Percentiles rank a stretch among this genome's conserved stretches.
phyloP scores from a whole-genome alignment of 2,888 invertebrate species.

The Odontocerum albicorne region DNA sequence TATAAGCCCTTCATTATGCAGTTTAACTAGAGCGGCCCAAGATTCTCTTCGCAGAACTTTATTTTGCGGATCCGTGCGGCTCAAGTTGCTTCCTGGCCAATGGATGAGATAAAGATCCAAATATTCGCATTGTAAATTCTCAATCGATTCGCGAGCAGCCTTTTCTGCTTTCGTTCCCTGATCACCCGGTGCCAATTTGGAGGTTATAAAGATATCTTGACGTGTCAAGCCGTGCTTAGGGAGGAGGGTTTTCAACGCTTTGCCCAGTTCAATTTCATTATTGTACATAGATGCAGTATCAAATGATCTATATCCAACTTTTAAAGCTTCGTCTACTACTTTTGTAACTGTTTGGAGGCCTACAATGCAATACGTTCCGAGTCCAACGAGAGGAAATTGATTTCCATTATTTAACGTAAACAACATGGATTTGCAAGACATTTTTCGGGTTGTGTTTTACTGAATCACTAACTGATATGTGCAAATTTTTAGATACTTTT shows the following conservation, averaged over 20 bases:
- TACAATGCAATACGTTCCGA: slow-evolving; percentile 67
- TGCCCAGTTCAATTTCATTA: slow-evolving; percentile 72
- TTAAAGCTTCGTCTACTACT: slow-evolving; percentile 65
- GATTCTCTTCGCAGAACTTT: slow-evolving; percentile 58
- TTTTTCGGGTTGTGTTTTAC: too few relatives aligned
- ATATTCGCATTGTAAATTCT: slow-evolving; percentile 65
- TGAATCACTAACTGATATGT: too few relatives aligned
- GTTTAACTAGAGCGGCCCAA: slow-evolving; percentile 68
- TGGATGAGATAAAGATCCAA: slow-evolving; percentile 81
- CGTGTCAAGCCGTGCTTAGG: slow-evolving; percentile 69
- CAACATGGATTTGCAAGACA: slow-evolving; percentile 8
- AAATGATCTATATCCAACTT: slow-evolving; percentile 69
- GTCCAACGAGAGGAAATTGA: slow-evolving; percentile 39
- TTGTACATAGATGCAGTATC: slow-evolving; percentile 79
- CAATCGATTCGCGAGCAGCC: slow-evolving; percentile 63
- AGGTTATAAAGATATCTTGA: slow-evolving; percentile 77
- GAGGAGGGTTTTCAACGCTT: slow-evolving; percentile 63
- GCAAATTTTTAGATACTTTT: too few relatives aligned
- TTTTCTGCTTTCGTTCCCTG: slow-evolving; percentile 57
- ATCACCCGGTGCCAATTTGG: slow-evolving; percentile 67
- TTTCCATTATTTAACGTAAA: slow-evolving; percentile 32
- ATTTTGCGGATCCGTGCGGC: slow-evolving; percentile 56
- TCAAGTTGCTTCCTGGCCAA: slow-evolving; percentile 72
- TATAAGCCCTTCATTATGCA: slow-evolving; percentile 62
- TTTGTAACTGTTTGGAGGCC: slow-evolving; percentile 45